Evolutionary conservation across 2,113 vertebrate genomes (phyloP).

Genomic region (Anarhynchus alexandrinus): DNA sequence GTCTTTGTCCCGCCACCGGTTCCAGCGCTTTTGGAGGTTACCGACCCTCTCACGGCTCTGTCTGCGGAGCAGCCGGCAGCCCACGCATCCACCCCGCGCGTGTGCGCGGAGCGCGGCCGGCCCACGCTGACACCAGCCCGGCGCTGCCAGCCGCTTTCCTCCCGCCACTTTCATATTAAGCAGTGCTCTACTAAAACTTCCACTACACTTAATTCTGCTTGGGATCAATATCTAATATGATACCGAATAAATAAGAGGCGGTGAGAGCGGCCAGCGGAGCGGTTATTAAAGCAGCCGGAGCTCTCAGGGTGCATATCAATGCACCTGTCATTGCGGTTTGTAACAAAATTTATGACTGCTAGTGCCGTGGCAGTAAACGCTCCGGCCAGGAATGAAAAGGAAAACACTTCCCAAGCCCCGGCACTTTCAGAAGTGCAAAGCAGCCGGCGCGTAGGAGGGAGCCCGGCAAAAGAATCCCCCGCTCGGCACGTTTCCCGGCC

Average conservation of each 20-base stretch:
- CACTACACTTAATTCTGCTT: conserved; percentile 78
- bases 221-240: conserved; percentile 84
- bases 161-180: conserved; percentile 3
- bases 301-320: conserved; percentile 94
- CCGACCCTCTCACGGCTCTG: neutral
- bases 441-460: conserved; percentile 92
- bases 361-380: conserved; percentile 88
- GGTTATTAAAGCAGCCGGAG: conserved; percentile 85
- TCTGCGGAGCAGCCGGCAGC: neutral
- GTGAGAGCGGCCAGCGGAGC: conserved; percentile 77
- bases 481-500: conserved; percentile 75
- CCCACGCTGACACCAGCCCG: neutral
- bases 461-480: conserved; percentile 88
- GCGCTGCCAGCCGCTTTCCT: neutral
- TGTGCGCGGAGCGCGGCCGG: neutral
- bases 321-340: conserved; percentile 97
- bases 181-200: conserved; percentile 65
- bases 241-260: conserved; percentile 80
- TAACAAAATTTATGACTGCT: conserved; percentile 95
- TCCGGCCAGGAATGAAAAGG: conserved; percentile 89
- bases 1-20: neutral
- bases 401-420: conserved; percentile 83
- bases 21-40: neutral
- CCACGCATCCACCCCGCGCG: neutral
- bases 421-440: conserved; percentile 88